phyloP scores from a whole-genome alignment of 2,113 vertebrate species.

The Scolopax mira region DNA sequence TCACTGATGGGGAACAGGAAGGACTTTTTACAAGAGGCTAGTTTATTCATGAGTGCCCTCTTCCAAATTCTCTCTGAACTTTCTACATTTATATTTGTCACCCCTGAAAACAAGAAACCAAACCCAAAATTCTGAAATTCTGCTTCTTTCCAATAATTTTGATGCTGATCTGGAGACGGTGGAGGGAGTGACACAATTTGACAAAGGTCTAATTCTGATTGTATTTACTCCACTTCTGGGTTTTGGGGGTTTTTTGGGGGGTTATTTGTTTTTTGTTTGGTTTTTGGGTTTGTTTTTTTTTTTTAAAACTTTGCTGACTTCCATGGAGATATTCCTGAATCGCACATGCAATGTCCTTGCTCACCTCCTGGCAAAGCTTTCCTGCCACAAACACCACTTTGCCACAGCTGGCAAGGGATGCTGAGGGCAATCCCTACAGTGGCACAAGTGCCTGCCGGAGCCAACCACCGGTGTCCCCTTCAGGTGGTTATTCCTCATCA shows the following conservation, averaged over 20 bases:
- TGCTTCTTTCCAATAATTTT: neutral
- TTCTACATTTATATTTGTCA: neutral
- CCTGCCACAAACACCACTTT: neutral
- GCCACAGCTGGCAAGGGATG: neutral
- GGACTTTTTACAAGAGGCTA: neutral
- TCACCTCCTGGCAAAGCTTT: neutral
- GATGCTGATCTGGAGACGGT: neutral
- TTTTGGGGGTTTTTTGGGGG: too few relatives aligned
- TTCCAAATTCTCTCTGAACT: neutral
- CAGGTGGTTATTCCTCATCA: neutral
- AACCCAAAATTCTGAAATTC: neutral
- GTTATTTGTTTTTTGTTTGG: too few relatives aligned
- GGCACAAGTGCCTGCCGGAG: neutral
- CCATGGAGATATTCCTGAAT: neutral
- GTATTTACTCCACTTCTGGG: neutral
- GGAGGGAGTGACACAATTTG: fast-evolving
- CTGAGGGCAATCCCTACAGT: neutral
- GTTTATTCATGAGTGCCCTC: neutral
- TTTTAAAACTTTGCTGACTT: neutral
- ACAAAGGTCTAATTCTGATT: neutral
- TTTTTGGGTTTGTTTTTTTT: neutral
- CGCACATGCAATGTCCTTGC: neutral
- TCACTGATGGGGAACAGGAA: fast-evolving
- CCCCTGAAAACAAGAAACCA: neutral
- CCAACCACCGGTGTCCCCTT: neutral